Evolutionary conservation across 1,140 invertebrate species (phyloP), one percentile per base, ranked within the genome.

Genomic region (Gonioctena quinquepunctata): DNA sequence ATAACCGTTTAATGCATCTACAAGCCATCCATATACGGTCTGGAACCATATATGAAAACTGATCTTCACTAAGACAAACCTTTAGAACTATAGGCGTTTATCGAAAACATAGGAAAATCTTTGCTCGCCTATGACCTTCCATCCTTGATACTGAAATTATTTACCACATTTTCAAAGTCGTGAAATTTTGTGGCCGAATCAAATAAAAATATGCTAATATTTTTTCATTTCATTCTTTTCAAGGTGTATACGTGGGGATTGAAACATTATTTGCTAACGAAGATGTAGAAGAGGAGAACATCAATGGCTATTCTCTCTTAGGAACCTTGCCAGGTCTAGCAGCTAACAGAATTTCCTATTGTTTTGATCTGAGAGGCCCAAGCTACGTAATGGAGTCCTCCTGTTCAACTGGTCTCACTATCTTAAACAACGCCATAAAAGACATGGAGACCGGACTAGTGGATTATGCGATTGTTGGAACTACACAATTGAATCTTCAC

Each of bases 381-480:
- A 93, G 91, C 81, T 92, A 88, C 75, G 85, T 90, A 0, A 76
- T 94, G 1, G 93, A 95, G 79, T 93, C 93, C 13, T 93, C 93
- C 0, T 95, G 94, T 79, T 93, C 92, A 0, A 93, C 92, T 16
- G 89, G 90, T 49, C 74, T 93, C 52, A 85, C 90, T 66, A 92
- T 90, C 1, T 79, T 94, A 69, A 86, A 90, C 71, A 87, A 92
- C 70, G 94, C 93, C 18, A 79, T 92, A 80, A 22, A 65, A 22
- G 88, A 89, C 11, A 92, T 95, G 21, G 81, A 88, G 22, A 83
- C 81, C 25, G 92, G 90, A 1, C 86, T 90, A 48, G 93, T 91
- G 80, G 92, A 94, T 69, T 85, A 89, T 8, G 93, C 93, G 1
- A 88, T 95, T 66, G 91, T 95, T 21, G 91, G 88, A 5, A 92